A percentile compares a stretch with the other conserved stretches of the same genome.
phyloP scores from a whole-genome alignment of 2,888 invertebrate genomes.

The Leptopilina myrica region DNA sequence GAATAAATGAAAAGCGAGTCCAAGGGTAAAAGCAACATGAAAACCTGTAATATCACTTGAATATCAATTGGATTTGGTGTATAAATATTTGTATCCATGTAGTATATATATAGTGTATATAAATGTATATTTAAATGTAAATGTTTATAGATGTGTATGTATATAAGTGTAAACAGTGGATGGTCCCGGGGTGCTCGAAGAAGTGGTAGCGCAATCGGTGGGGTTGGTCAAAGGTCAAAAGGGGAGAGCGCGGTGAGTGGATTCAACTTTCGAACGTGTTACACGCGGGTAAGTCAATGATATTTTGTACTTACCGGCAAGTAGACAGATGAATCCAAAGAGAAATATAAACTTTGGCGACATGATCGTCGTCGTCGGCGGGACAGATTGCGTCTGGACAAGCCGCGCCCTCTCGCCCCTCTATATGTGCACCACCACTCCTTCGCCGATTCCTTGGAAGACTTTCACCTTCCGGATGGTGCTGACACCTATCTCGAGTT shows the following conservation, averaged over 20 bases:
- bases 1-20: too few species aligned
- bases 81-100: too few species aligned
- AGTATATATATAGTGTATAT: too few species aligned
- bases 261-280: slow-evolving; percentile 8
- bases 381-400: slow-evolving; percentile 75
- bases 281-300: not conserved
- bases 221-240: slow-evolving; percentile 29
- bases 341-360: slow-evolving; percentile 71
- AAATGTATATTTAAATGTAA: too few species aligned
- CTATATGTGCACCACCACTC: slow-evolving; percentile 75
- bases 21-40: too few species aligned
- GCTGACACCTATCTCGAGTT: slow-evolving; percentile 67
- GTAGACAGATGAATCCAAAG: slow-evolving; percentile 70
- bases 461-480: slow-evolving; percentile 74
- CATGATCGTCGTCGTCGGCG: slow-evolving; percentile 72
- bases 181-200: not conserved
- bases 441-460: slow-evolving; percentile 66
- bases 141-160: too few species aligned
- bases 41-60: too few species aligned
- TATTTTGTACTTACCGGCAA: slow-evolving; percentile 70
- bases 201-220: slow-evolving; percentile 16
- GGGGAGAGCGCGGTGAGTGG: slow-evolving; percentile 14
- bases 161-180: not conserved
- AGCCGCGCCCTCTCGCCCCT: slow-evolving; percentile 77
- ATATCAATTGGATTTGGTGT: too few species aligned